phyloP scores from a whole-genome alignment of 1,140 invertebrate species.

The Drosophila orena region DNA sequence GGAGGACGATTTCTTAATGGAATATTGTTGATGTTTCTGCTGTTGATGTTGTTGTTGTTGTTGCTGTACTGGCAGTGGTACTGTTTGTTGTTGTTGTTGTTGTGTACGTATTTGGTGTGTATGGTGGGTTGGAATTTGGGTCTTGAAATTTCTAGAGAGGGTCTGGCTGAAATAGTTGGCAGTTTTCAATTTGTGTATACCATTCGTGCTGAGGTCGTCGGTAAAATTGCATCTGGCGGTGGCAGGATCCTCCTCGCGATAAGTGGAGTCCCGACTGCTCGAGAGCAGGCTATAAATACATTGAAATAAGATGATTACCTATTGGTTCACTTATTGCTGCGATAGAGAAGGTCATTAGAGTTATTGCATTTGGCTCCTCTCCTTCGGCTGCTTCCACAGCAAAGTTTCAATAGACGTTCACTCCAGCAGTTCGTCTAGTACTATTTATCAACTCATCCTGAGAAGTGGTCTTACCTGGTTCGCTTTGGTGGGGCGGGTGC shows the following conservation, averaged over 20 bases:
- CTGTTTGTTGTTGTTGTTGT: conserved; percentile 62
- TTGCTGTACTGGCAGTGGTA: conserved; percentile 51
- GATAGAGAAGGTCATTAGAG: too few species aligned
- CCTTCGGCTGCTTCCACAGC: too few species aligned
- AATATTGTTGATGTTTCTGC: conserved; percentile 73
- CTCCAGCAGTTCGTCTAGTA: neutral
- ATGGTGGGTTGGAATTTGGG: conserved; percentile 77
- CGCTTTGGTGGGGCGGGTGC: conserved; percentile 97
- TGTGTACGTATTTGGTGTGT: conserved; percentile 70
- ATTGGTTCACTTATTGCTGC: neutral
- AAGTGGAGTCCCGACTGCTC: conserved; percentile 87
- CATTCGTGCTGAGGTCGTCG: conserved; percentile 62
- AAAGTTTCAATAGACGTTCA: too few species aligned
- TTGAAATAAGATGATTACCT: neutral
- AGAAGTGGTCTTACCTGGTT: conserved; percentile 89
- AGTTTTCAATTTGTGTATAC: conserved; percentile 68
- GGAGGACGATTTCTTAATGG: conserved; percentile 84
- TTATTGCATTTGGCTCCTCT: too few species aligned
- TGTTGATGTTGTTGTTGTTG: conserved; percentile 48
- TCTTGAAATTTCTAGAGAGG: conserved; percentile 81
- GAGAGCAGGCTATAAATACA: conserved; percentile 88
- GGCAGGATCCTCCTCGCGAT: conserved; percentile 79
- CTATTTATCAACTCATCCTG: neutral
- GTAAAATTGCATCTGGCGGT: conserved; percentile 46
- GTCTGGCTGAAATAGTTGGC: conserved; percentile 73